Evolutionary conservation across 2,797 vertebrate species (phyloP).

Genomic region (Delichon dasypus): DNA sequence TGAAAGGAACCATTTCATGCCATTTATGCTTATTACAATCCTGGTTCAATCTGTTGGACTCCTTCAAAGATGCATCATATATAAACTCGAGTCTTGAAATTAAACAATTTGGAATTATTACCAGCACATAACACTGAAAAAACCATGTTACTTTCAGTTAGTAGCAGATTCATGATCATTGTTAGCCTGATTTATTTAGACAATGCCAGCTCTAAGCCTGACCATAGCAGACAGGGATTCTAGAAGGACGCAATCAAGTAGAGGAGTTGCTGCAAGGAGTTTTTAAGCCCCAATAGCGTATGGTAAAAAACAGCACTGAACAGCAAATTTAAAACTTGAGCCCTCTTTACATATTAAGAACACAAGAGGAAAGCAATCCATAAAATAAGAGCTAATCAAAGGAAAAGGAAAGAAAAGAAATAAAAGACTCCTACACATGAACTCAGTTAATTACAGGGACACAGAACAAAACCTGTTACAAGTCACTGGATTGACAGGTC

Average conservation of each 20-base stretch:
- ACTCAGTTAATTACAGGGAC: background rate
- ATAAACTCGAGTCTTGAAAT: background rate
- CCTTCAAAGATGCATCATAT: background rate
- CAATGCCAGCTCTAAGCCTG: background rate
- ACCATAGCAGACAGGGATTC: background rate
- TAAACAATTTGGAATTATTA: background rate
- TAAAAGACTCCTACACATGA: background rate
- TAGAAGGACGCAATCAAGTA: background rate
- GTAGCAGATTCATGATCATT: background rate
- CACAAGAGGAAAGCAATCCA: background rate
- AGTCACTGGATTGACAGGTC: background rate
- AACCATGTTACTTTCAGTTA: background rate
- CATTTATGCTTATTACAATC: background rate
- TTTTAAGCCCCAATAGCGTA: background rate
- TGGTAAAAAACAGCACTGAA: background rate
- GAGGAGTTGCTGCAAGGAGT: background rate
- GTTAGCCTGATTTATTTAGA: background rate
- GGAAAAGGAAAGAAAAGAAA: too few relatives aligned
- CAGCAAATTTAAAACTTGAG: background rate
- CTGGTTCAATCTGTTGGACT: background rate
- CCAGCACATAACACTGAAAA: background rate
- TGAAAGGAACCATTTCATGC: background rate
- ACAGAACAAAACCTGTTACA: background rate
- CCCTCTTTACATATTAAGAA: background rate
- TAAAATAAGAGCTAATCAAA: background rate